Evolutionary conservation across 1,140 invertebrate genomes (phyloP).

Genomic region (Ectropis grisescens): DNA sequence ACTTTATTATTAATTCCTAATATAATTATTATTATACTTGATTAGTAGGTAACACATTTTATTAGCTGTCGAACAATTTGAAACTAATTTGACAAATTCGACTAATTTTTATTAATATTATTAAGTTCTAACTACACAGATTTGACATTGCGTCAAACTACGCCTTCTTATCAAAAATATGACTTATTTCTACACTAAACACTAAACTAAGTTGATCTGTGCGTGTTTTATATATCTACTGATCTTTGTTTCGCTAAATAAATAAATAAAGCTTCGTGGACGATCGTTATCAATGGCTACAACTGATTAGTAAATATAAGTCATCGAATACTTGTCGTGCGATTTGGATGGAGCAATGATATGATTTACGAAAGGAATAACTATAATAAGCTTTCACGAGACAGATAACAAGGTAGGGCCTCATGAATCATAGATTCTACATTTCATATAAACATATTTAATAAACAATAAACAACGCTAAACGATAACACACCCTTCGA

Average conservation of each 20-base stretch:
- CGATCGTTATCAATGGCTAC: conserved; percentile 7
- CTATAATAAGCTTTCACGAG: too few relatives aligned
- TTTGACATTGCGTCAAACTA: neutral
- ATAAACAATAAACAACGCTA: conserved; percentile 17
- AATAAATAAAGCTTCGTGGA: conserved; percentile 13
- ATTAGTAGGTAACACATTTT: too few relatives aligned
- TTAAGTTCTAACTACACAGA: too few relatives aligned
- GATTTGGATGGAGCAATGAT: conserved; percentile 55
- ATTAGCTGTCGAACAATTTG: too few relatives aligned
- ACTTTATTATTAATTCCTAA: too few relatives aligned
- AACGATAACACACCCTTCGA: too few relatives aligned
- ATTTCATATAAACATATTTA: neutral
- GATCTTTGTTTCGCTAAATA: conserved; percentile 9
- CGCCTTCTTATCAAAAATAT: conserved; percentile 12
- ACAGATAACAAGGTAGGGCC: conserved; percentile 30
- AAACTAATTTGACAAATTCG: too few relatives aligned
- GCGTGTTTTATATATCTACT: conserved; percentile 8
- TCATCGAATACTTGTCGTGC: neutral
- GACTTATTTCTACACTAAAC: conserved; percentile 5
- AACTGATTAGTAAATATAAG: too few relatives aligned
- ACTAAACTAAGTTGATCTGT: too few relatives aligned
- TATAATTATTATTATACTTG: too few relatives aligned
- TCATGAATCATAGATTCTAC: conserved; percentile 3
- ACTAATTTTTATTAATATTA: too few relatives aligned
- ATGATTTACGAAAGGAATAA: too few relatives aligned